phyloP scores from a whole-genome alignment of 2,797 vertebrate species.

The Danio aesculapii region DNA sequence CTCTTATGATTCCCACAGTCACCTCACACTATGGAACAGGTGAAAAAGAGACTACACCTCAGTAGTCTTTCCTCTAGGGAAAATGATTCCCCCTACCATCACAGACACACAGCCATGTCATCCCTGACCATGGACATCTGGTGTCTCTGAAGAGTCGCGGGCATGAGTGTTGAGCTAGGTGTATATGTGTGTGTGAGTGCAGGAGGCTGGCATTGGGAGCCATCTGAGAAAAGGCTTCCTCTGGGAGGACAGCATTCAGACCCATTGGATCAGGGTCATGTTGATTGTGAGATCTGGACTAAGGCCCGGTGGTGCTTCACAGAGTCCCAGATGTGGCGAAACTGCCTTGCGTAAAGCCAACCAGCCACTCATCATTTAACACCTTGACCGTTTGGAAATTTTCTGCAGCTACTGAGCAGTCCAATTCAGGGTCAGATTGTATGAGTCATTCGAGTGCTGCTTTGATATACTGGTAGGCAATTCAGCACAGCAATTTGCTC shows the following conservation, averaged over 20 bases:
- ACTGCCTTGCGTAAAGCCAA: neutral
- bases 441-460: slow-evolving; percentile 22
- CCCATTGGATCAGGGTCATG: slow-evolving; percentile 28
- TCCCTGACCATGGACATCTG: slow-evolving; percentile 56
- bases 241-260: slow-evolving; percentile 59
- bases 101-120: slow-evolving; percentile 39
- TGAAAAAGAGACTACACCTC: slow-evolving; percentile 33
- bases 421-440: slow-evolving; percentile 13
- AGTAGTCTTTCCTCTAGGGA: slow-evolving; percentile 38
- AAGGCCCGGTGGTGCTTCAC: slow-evolving; percentile 14
- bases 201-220: slow-evolving; percentile 52
- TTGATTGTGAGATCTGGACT: slow-evolving; percentile 35
- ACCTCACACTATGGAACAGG: slow-evolving; percentile 23
- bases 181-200: neutral
- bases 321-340: slow-evolving; percentile 29
- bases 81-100: slow-evolving; percentile 18
- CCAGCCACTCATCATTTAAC: slow-evolving; percentile 39
- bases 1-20: slow-evolving; percentile 6
- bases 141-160: slow-evolving; percentile 24
- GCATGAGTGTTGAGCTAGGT: slow-evolving; percentile 15
- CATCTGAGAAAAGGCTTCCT: slow-evolving; percentile 60
- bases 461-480: slow-evolving; percentile 22
- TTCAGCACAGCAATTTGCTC: slow-evolving; percentile 12
- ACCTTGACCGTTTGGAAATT: slow-evolving; percentile 3
- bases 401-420: slow-evolving; percentile 13